Conservation (phyloP, 2,888 invertebrate species). For the Odontomyia ornata region DNA sequence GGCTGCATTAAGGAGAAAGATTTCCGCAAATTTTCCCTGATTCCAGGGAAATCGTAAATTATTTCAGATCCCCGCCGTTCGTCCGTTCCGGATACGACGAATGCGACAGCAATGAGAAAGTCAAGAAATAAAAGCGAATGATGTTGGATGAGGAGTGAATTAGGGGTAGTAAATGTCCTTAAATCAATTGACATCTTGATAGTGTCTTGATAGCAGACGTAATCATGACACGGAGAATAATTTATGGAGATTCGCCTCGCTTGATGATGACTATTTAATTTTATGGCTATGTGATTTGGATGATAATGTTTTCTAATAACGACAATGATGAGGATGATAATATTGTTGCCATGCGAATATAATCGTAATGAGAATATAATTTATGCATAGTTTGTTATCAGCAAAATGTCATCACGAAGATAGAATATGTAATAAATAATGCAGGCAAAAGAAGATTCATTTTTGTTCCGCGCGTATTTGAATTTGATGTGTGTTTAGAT, state of each 20-base stretch:
- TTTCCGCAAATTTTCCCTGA: conserved; percentile 42
- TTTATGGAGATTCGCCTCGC: conserved; percentile 43
- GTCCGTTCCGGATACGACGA: not conserved
- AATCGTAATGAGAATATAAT: conserved; percentile 17
- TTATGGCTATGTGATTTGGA: conserved; percentile 40
- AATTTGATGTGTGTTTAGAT: no score
- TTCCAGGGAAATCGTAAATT: conserved; percentile 9
- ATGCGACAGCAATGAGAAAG: not conserved
- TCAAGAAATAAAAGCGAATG: not conserved
- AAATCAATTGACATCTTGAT: conserved; percentile 47
- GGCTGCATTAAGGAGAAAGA: conserved; percentile 37
- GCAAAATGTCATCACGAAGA: not conserved
- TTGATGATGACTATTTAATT: conserved; percentile 44
- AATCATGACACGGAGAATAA: conserved; percentile 40
- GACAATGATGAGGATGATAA: no score
- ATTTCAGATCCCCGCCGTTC: not conserved
- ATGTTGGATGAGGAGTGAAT: conserved; percentile 4
- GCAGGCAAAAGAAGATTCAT: not conserved
- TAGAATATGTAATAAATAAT: not conserved
- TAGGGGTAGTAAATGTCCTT: conserved; percentile 43
- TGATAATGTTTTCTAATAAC: conserved; percentile 7
- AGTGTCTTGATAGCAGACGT: conserved; percentile 41
- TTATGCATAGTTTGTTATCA: conserved; percentile 32
- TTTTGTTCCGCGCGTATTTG: no score
- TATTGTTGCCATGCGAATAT: not conserved